Conservation (phyloP, 2,797 vertebrate species). For the Caiman crocodilus region DNA sequence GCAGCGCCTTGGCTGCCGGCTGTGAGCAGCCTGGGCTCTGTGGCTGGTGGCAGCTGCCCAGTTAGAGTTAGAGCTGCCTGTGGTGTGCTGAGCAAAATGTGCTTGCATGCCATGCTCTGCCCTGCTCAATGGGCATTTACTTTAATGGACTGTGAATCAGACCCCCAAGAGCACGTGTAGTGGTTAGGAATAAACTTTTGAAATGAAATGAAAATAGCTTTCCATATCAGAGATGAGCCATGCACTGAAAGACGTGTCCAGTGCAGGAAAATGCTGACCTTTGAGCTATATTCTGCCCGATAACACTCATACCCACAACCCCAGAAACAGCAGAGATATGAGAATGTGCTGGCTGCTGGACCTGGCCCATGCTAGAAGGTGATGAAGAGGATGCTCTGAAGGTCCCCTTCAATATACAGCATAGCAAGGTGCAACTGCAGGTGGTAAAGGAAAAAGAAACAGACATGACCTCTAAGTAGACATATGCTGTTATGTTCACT, state of each 20-base stretch:
- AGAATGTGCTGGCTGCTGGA: neutral
- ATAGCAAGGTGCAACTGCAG: neutral
- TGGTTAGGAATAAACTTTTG: neutral
- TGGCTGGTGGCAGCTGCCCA: no score
- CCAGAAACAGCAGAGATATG: neutral
- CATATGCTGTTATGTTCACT: no score
- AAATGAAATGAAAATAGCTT: conserved; percentile 9
- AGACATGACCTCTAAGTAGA: neutral
- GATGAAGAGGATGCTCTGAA: neutral
- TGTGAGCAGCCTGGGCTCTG: no score
- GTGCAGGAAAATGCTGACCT: neutral
- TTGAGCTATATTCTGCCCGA: neutral
- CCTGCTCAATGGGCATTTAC: no score
- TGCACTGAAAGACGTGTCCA: neutral
- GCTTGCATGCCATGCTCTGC: no score
- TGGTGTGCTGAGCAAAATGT: no score
- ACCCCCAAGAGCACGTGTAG: neutral
- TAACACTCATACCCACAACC: neutral
- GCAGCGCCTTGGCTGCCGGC: no score
- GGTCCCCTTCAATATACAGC: neutral
- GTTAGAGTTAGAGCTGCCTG: no score
- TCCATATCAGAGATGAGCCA: neutral
- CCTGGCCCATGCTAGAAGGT: neutral
- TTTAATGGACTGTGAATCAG: neutral
- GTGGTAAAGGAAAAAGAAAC: neutral